Percentiles rank a stretch among this genome's conserved stretches.
phyloP scores from a whole-genome alignment of 2,888 invertebrate genomes.

The Hirtodrosophila cameraria region DNA sequence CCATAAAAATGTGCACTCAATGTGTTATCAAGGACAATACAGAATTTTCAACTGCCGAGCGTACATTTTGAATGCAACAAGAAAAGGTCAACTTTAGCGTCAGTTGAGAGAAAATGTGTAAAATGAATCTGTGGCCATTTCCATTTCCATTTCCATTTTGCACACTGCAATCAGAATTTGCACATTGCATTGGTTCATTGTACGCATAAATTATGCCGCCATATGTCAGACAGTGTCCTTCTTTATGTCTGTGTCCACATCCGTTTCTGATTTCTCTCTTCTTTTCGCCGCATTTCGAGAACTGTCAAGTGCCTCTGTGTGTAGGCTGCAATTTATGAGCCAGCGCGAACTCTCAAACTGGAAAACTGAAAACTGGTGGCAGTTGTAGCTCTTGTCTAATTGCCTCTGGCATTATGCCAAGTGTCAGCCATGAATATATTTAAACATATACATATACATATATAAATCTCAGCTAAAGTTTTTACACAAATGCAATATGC shows the following conservation, averaged over 20 bases:
- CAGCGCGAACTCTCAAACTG: conserved; percentile 12
- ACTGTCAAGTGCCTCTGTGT: conserved; percentile 51
- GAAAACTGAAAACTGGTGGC: conserved; percentile 5
- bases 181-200: conserved; percentile 66
- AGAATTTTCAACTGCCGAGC: conserved; percentile 24
- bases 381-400: conserved; percentile 58
- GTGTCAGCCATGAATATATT: conserved; percentile 32
- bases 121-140: conserved; percentile 54
- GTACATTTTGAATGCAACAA: conserved; percentile 41
- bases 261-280: conserved; percentile 21
- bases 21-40: conserved; percentile 32
- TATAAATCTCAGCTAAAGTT: conserved; percentile 14
- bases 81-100: conserved; percentile 39
- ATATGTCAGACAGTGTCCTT: conserved; percentile 61
- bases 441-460: not conserved
- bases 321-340: conserved; percentile 60
- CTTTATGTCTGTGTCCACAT: conserved; percentile 9
- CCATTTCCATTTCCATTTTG: conserved; percentile 15
- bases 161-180: no score
- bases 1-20: conserved; percentile 22
- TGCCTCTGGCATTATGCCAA: conserved; percentile 69
- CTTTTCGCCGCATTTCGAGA: conserved; percentile 24
- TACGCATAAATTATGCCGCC: conserved; percentile 77
- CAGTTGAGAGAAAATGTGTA: conserved; percentile 47
- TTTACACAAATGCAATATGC: conserved; percentile 5